phyloP scores from a whole-genome alignment of 2,888 invertebrate species.

The Dusona sp. region DNA sequence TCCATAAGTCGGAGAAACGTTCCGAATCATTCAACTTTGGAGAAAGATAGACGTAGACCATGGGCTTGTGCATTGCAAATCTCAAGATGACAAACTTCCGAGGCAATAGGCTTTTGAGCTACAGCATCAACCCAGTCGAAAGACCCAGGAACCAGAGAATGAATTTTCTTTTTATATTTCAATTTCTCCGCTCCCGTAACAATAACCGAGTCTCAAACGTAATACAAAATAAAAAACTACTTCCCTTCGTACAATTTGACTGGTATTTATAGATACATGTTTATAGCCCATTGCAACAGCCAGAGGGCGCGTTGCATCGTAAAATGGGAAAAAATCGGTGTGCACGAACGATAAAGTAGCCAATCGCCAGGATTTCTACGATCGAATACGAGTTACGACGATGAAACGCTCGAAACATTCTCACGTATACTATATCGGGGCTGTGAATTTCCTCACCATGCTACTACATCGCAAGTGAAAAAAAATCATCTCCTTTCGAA shows the following conservation, averaged over 20 bases:
- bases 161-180: slow-evolving; percentile 9
- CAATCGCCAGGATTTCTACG: slow-evolving; percentile 53
- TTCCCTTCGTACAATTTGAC: neutral
- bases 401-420: slow-evolving; percentile 34
- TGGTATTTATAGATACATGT: slow-evolving; percentile 22
- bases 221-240: neutral
- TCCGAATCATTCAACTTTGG: slow-evolving; percentile 49
- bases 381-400: slow-evolving; percentile 52
- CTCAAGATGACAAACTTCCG: slow-evolving; percentile 45
- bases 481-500: slow-evolving; percentile 27
- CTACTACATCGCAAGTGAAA: slow-evolving; percentile 3
- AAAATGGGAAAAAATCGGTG: slow-evolving; percentile 44
- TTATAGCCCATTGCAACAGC: slow-evolving; percentile 26
- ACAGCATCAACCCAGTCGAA: neutral
- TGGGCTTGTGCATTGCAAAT: slow-evolving; percentile 29
- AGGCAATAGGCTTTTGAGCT: slow-evolving; percentile 3
- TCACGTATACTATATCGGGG: slow-evolving; percentile 37
- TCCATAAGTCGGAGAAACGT: neutral
- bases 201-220: neutral
- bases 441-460: slow-evolving; percentile 44
- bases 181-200: neutral
- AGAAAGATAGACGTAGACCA: slow-evolving; percentile 18
- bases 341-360: slow-evolving; percentile 49
- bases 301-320: slow-evolving; percentile 39
- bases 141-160: neutral